phyloP scores from a whole-genome alignment of 2,113 vertebrate species.

The Datnioides undecimradiatus region DNA sequence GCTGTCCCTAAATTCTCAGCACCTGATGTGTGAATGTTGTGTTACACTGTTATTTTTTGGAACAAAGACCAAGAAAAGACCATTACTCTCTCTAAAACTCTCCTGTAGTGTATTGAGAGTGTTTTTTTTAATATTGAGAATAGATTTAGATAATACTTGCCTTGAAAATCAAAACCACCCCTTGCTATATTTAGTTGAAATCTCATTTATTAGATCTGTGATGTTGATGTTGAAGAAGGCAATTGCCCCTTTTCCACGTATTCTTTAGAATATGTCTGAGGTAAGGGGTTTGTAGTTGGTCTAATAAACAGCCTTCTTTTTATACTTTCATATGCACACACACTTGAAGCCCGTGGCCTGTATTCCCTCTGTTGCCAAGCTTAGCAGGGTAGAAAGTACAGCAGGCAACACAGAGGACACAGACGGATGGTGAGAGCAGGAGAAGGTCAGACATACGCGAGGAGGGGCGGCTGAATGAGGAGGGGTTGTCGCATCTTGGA shows the following conservation, averaged over 20 bases:
- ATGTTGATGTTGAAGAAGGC: no score
- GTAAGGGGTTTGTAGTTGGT: not conserved
- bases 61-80: not conserved
- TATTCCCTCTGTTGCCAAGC: conserved; percentile 49
- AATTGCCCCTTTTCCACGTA: not conserved
- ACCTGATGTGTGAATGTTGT: conserved; percentile 17
- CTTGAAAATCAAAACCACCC: not conserved
- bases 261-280: no score
- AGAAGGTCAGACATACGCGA: conserved; percentile 59
- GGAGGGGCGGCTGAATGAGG: no score
- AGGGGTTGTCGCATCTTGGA: conserved; percentile 38
- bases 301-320: not conserved
- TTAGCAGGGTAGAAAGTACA: conserved; percentile 43
- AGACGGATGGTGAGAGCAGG: conserved; percentile 42
- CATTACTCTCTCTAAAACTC: not conserved
- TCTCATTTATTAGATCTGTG: not conserved
- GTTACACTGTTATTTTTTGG: conserved; percentile 1
- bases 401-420: conserved; percentile 21
- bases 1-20: conserved; percentile 13
- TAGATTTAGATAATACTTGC: not conserved
- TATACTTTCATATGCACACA: not conserved
- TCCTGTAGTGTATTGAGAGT: not conserved
- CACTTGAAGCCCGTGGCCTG: conserved; percentile 25
- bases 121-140: not conserved
- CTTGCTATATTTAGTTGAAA: no score